Conservation (phyloP, 2,113 vertebrate species). For the Channa maculata region DNA sequence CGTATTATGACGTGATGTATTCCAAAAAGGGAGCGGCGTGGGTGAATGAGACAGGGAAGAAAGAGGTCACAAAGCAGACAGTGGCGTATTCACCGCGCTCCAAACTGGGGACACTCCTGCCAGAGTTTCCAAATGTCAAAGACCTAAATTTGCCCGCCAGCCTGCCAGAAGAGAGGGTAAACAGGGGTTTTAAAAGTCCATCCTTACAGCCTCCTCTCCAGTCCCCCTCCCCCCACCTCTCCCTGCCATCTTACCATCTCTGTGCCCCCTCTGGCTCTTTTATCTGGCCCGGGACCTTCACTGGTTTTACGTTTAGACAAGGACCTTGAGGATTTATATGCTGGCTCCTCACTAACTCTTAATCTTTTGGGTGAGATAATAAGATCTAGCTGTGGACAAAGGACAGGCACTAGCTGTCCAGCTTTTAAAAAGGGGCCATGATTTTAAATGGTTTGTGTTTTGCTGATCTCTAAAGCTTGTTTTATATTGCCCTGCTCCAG, state of each 20-base stretch:
- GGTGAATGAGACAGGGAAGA: slow-evolving; percentile 99
- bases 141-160: slow-evolving; percentile 98
- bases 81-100: slow-evolving; percentile 99
- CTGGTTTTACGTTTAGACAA: slow-evolving; percentile 80
- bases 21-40: slow-evolving; percentile 99
- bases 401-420: slow-evolving; percentile 82
- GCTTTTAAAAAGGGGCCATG: slow-evolving; percentile 79
- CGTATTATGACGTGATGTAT: slow-evolving; percentile 99
- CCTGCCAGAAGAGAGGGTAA: slow-evolving; percentile 99
- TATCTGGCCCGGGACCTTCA: slow-evolving; percentile 77
- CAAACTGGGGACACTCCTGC: slow-evolving; percentile 98
- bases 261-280: slow-evolving; percentile 78
- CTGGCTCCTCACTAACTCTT: slow-evolving; percentile 84
- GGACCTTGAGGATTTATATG: slow-evolving; percentile 85
- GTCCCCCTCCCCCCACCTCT: slow-evolving; percentile 17
- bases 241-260: slow-evolving; percentile 63
- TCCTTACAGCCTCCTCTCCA: slow-evolving; percentile 45
- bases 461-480: slow-evolving; percentile 83
- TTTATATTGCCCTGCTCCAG: slow-evolving; percentile 70
- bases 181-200: slow-evolving; percentile 81
- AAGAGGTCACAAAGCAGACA: slow-evolving; percentile 99
- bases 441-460: slow-evolving; percentile 85
- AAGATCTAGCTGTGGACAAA: slow-evolving; percentile 84
- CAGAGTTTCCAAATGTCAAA: slow-evolving; percentile 99
- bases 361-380: slow-evolving; percentile 86